A percentile compares a stretch with the other conserved stretches of the same genome.
phyloP scores from a whole-genome alignment of 1,140 invertebrate genomes.

The Rhyacophila brunnea region DNA sequence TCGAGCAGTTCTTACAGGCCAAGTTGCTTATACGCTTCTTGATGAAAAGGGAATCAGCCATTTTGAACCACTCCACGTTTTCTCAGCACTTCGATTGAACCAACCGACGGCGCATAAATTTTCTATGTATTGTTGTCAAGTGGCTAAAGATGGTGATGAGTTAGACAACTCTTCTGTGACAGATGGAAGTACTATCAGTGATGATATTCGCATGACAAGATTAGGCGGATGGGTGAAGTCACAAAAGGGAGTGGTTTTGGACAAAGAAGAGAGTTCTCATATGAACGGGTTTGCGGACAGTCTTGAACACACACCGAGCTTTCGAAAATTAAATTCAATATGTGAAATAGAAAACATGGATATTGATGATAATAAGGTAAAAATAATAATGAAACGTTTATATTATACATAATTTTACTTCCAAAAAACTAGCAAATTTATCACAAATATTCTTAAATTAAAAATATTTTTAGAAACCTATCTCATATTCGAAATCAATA shows the following conservation, averaged over 20 bases:
- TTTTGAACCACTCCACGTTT: conserved; percentile 74
- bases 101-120: conserved; percentile 63
- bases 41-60: conserved; percentile 74
- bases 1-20: conserved; percentile 69
- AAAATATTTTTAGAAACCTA: no score
- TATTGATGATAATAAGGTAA: no score
- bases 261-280: conserved; percentile 45
- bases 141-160: conserved; percentile 55
- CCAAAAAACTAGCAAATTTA: no score
- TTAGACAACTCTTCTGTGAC: conserved; percentile 48
- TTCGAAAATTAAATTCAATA: conserved; percentile 36
- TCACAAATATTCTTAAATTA: no score
- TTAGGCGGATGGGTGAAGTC: conserved; percentile 45
- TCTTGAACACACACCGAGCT: conserved; percentile 49
- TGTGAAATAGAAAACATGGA: conserved; percentile 12
- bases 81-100: conserved; percentile 66
- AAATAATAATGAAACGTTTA: no score
- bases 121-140: conserved; percentile 64
- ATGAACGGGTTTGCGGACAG: conserved; percentile 32
- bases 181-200: conserved; percentile 47
- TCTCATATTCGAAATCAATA: no score
- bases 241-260: conserved; percentile 44
- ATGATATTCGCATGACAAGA: conserved; percentile 48
- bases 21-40: conserved; percentile 72
- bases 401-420: no score